Conservation (phyloP, 2,888 invertebrate species). For the Drosophila percnosoma region DNA sequence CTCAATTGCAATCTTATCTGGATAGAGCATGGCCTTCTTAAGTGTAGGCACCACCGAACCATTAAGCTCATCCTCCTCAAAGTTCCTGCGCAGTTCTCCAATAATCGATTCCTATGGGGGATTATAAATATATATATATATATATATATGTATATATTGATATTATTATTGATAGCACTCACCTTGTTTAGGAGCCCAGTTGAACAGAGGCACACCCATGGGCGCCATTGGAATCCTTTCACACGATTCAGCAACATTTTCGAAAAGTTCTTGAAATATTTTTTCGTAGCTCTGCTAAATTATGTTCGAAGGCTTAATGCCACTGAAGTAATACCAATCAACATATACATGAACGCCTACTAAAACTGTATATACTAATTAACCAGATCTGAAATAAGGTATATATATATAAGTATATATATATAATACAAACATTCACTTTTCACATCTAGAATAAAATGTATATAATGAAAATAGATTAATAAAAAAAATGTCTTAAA, state of each 20-base stretch:
- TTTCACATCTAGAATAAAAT: not conserved
- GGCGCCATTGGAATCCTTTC: constrained; percentile 35
- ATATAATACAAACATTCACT: not conserved
- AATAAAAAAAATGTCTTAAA: not conserved
- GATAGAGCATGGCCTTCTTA: constrained; percentile 88
- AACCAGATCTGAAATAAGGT: not conserved
- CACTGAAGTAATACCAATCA: constrained; percentile 14
- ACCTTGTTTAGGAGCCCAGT: constrained; percentile 60
- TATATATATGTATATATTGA: not conserved
- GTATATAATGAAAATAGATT: not conserved
- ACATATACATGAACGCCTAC: constrained; percentile 14
- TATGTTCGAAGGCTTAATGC: constrained; percentile 22
- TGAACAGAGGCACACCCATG: constrained; percentile 58
- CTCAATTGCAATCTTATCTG: constrained; percentile 88
- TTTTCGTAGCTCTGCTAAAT: constrained; percentile 34
- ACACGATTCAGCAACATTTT: constrained; percentile 59
- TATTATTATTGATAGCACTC: constrained; percentile 5
- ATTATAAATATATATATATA: not conserved
- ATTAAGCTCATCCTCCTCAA: constrained; percentile 64
- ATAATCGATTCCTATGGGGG: constrained; percentile 55
- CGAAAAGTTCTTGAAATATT: constrained; percentile 20
- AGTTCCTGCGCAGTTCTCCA: constrained; percentile 57
- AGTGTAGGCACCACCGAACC: constrained; percentile 89
- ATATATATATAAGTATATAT: not conserved
- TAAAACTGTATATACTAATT: not conserved